Conservation (phyloP, 2,888 invertebrate genomes). For the Microctonus brassicae region DNA sequence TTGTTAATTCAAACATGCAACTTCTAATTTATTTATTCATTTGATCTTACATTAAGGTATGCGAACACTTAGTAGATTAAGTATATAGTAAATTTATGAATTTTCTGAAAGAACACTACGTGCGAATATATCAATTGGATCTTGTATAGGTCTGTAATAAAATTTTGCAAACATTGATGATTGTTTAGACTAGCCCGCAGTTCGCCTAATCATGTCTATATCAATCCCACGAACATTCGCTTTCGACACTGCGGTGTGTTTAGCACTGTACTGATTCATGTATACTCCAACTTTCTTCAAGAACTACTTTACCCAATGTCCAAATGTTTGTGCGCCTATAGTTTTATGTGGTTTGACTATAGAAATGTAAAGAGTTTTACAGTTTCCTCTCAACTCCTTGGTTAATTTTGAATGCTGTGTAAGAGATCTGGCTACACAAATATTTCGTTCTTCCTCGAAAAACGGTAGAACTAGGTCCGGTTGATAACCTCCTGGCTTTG, state of each 20-base stretch:
- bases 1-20: no score
- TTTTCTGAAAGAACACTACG: no score
- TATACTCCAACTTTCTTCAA: constrained; percentile 16
- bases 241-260: constrained; percentile 25
- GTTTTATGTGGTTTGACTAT: constrained; percentile 28
- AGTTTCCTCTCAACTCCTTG: constrained; percentile 13
- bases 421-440: constrained; percentile 30
- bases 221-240: constrained; percentile 27
- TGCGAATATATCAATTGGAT: neutral
- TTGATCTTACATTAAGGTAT: no score
- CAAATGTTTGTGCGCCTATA: constrained; percentile 24
- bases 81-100: no score
- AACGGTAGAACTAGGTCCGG: constrained; percentile 21
- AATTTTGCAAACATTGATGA: constrained; percentile 27
- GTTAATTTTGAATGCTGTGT: constrained; percentile 27
- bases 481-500: constrained; percentile 28
- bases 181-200: constrained; percentile 30
- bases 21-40: no score
- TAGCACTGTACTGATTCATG: constrained; percentile 26
- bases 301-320: constrained; percentile 27
- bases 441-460: constrained; percentile 12
- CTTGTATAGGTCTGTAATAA: constrained; percentile 28
- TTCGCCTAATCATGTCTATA: constrained; percentile 22
- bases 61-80: no score
- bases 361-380: constrained; percentile 24